phyloP scores from a whole-genome alignment of 2,888 invertebrate genomes.

The Macropis europaea region DNA sequence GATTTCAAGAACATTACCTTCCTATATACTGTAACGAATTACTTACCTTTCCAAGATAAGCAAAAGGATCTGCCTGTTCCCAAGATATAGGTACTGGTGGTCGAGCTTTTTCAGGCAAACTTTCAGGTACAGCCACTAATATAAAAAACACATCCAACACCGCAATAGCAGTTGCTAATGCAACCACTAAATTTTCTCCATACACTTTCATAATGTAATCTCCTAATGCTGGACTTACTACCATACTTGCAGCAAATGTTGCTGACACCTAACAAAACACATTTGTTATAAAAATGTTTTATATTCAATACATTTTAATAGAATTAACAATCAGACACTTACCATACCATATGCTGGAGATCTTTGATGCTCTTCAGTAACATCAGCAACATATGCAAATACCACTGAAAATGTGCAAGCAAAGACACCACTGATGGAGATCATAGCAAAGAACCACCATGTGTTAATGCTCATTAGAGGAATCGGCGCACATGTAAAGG shows the following conservation, averaged over 20 bases:
- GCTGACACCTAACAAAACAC: slow-evolving; percentile 86
- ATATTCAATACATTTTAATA: background rate
- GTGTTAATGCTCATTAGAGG: slow-evolving; percentile 99
- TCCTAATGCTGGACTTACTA: slow-evolving; percentile 98
- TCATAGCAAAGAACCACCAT: slow-evolving; percentile 99
- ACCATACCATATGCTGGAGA: slow-evolving; percentile 97
- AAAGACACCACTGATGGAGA: slow-evolving; percentile 99
- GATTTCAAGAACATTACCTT: slow-evolving; percentile 24
- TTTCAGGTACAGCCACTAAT: slow-evolving; percentile 98
- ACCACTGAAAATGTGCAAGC: slow-evolving; percentile 99
- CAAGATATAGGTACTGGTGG: slow-evolving; percentile 91
- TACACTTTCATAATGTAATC: slow-evolving; percentile 93
- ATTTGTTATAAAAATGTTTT: background rate
- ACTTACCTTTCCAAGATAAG: slow-evolving; percentile 82
- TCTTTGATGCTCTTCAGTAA: slow-evolving; percentile 97
- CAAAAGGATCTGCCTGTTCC: slow-evolving; percentile 99
- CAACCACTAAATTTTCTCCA: slow-evolving; percentile 87
- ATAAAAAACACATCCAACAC: slow-evolving; percentile 99
- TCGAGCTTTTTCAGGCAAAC: slow-evolving; percentile 95
- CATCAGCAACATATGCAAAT: slow-evolving; percentile 99
- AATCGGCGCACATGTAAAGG: slow-evolving; percentile 99
- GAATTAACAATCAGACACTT: slow-evolving; percentile 24
- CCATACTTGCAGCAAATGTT: slow-evolving; percentile 99
- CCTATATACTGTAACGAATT: slow-evolving; percentile 6
- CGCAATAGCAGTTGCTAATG: slow-evolving; percentile 96